These are phyloP conservation scores for Bostrychus sinensis DNA, from an alignment of 2,113 vertebrate species.

Conservation along the genomic window DNA sequence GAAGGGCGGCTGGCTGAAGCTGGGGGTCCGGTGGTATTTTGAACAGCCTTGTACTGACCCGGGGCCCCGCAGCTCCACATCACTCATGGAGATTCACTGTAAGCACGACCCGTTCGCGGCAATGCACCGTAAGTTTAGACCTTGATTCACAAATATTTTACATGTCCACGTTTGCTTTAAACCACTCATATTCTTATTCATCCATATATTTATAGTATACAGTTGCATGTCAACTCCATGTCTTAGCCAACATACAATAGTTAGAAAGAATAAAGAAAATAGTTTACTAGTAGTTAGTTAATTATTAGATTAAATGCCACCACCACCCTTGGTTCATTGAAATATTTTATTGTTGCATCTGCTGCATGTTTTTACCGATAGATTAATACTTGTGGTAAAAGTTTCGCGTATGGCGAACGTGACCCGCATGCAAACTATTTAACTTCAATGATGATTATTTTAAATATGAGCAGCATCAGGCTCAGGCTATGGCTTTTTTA, in stretches of 20 bases:
- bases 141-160: conserved; percentile 28
- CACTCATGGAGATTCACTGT: conserved; percentile 98
- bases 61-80: conserved; percentile 50
- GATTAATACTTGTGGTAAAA: background rate
- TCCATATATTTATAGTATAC: background rate
- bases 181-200: background rate
- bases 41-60: conserved; percentile 34
- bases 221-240: background rate
- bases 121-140: conserved; percentile 94
- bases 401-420: background rate
- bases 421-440: background rate
- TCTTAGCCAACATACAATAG: no score
- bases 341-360: background rate
- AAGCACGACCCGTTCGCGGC: conserved; percentile 99
- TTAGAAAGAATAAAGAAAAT: no score
- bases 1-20: conserved; percentile 35
- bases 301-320: background rate
- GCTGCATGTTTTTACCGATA: background rate
- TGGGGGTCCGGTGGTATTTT: conserved; percentile 44
- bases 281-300: no score
- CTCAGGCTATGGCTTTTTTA: background rate
- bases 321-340: background rate
- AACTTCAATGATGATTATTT: background rate
- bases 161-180: conserved; percentile 32
- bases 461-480: background rate